Percentiles rank a stretch among this genome's conserved stretches.
Evolutionary conservation across 2,888 invertebrate genomes (phyloP).

Genomic region (Halictus quadricinctus): DNA sequence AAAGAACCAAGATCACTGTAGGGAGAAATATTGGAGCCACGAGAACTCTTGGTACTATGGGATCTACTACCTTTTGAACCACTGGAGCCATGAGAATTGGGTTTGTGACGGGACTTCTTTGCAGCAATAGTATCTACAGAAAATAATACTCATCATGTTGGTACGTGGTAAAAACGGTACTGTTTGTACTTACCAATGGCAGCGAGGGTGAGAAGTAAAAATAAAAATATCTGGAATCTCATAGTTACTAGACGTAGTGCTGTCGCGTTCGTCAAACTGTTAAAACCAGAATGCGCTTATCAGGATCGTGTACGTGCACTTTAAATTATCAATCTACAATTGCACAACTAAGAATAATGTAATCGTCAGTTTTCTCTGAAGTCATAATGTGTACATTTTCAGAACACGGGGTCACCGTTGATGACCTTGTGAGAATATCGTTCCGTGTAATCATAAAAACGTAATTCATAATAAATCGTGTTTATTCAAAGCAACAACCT

Average conservation of each 20-base stretch:
- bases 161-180: not conserved
- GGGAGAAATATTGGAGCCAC: not conserved
- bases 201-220: slow-evolving; percentile 21
- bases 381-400: not conserved
- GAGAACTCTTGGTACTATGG: not conserved
- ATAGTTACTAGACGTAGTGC: not conserved
- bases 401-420: slow-evolving; percentile 33
- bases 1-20: not conserved
- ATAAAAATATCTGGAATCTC: slow-evolving; percentile 15
- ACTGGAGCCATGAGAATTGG: not conserved
- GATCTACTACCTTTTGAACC: not conserved
- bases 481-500: slow-evolving; percentile 29
- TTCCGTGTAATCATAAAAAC: not conserved
- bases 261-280: not conserved
- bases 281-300: not conserved
- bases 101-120: not conserved
- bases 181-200: slow-evolving; percentile 35
- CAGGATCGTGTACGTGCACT: slow-evolving; percentile 2
- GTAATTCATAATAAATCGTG: slow-evolving; percentile 17
- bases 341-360: slow-evolving; percentile 20
- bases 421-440: slow-evolving; percentile 45
- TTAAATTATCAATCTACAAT: slow-evolving; percentile 21
- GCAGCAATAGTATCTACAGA: slow-evolving; percentile 17
- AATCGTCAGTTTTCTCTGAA: slow-evolving; percentile 35
- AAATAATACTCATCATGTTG: not conserved